Evolutionary conservation across 2,113 vertebrate species (phyloP).

Genomic region (Podiceps cristatus): DNA sequence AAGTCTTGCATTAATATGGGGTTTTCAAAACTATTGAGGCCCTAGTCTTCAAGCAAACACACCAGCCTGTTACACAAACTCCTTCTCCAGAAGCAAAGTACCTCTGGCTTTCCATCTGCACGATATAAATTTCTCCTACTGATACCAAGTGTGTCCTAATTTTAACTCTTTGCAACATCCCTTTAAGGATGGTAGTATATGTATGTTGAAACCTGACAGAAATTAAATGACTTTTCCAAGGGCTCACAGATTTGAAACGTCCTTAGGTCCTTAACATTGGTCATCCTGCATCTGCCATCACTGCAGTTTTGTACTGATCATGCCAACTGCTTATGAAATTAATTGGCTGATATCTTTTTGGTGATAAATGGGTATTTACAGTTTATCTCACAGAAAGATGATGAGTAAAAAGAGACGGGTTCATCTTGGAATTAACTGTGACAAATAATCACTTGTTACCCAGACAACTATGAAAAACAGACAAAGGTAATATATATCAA

Average conservation of each 20-base stretch:
- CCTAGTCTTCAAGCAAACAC: not conserved
- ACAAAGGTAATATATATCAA: not conserved
- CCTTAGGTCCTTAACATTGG: not conserved
- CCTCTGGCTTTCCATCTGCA: not conserved
- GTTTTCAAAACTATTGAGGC: not conserved
- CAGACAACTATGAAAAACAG: not conserved
- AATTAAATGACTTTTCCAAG: not conserved
- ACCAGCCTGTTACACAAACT: not conserved
- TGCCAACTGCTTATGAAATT: not conserved
- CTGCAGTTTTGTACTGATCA: not conserved
- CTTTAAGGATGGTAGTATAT: not conserved
- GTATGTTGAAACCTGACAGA: not conserved
- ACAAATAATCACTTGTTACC: not conserved
- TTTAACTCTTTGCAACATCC: not conserved
- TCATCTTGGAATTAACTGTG: not conserved
- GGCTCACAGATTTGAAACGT: not conserved
- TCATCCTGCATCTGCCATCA: not conserved
- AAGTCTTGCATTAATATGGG: not conserved
- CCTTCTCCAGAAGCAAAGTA: not conserved
- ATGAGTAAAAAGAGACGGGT: not conserved
- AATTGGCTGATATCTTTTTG: not conserved
- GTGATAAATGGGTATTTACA: not conserved
- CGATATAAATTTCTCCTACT: not conserved
- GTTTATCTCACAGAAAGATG: not conserved
- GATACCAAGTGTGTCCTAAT: not conserved